These are phyloP conservation scores for Leptinotarsa tumamoca DNA, from an alignment of 2,888 invertebrate genomes.

Conservation along the genomic window DNA sequence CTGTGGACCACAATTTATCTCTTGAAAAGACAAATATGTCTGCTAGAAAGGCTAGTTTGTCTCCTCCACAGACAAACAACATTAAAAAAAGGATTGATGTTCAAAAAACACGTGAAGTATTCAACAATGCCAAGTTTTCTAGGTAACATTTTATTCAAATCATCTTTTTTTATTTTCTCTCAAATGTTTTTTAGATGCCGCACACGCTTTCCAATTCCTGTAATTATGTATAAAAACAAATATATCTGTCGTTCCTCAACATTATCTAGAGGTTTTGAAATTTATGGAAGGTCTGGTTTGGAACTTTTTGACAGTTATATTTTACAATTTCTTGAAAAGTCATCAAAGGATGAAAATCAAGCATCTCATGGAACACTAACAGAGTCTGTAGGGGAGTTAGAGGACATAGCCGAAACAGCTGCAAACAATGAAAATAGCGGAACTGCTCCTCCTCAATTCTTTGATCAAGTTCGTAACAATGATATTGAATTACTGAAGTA, in stretches of 20 bases:
- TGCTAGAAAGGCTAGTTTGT: no score
- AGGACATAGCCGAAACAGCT: slow-evolving; percentile 27
- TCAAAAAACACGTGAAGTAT: slow-evolving; percentile 72
- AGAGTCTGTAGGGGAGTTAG: slow-evolving; percentile 39
- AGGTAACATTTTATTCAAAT: slow-evolving; percentile 53
- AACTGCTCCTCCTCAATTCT: slow-evolving; percentile 64
- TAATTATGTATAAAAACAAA: slow-evolving; percentile 81
- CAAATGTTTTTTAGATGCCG: slow-evolving; percentile 70
- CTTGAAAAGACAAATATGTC: not conserved
- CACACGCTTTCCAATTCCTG: slow-evolving; percentile 81
- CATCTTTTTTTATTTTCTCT: not conserved
- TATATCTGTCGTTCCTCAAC: slow-evolving; percentile 82
- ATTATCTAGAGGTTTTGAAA: slow-evolving; percentile 79
- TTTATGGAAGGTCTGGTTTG: slow-evolving; percentile 76
- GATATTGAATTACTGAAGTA: slow-evolving; percentile 79
- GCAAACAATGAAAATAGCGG: not conserved
- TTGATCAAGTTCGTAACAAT: slow-evolving; percentile 73
- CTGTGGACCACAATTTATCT: not conserved
- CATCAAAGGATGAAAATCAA: not conserved
- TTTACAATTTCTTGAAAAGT: not conserved
- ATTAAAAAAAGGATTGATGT: slow-evolving; percentile 73
- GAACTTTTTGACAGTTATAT: slow-evolving; percentile 64
- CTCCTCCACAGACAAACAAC: slow-evolving; percentile 58
- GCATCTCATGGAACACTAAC: slow-evolving; percentile 42
- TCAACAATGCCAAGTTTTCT: slow-evolving; percentile 77